Percentiles rank a stretch among this genome's conserved stretches.
phyloP scores from a whole-genome alignment of 2,888 invertebrate genomes.

The Allygus modestus region DNA sequence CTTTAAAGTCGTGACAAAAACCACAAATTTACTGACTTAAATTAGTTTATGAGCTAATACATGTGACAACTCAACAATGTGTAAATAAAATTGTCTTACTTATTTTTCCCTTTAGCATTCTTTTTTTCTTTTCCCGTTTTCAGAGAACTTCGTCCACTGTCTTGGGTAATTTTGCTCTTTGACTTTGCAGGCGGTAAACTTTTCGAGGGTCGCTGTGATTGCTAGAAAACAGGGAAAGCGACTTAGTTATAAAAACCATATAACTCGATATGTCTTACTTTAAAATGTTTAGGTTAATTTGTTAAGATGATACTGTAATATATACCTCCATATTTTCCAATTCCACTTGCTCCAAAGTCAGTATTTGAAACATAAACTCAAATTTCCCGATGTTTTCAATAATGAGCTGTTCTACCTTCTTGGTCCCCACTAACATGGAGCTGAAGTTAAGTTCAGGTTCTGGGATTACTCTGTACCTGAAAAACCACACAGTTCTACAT shows the following conservation, averaged over 20 bases:
- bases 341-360: slow-evolving; percentile 31
- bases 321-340: slow-evolving; percentile 19
- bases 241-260: no score
- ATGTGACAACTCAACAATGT: no score
- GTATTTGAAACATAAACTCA: slow-evolving; percentile 39
- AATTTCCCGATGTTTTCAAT: slow-evolving; percentile 59
- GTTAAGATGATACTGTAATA: background rate
- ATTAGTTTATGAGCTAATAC: no score
- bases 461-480: slow-evolving; percentile 51
- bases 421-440: slow-evolving; percentile 38
- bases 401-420: slow-evolving; percentile 19
- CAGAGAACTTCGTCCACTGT: background rate
- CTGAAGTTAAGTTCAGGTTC: slow-evolving; percentile 57
- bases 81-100: no score
- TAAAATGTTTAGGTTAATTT: no score
- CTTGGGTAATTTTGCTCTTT: background rate
- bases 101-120: background rate
- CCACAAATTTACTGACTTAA: no score
- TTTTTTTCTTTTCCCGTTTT: background rate
- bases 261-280: no score
- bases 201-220: background rate
- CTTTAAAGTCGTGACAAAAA: no score
- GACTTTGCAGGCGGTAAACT: background rate
- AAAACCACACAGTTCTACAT: background rate
- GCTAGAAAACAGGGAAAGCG: no score